Evolutionary conservation across 2,113 vertebrate species (phyloP).

Genomic region (Chitala chitala): DNA sequence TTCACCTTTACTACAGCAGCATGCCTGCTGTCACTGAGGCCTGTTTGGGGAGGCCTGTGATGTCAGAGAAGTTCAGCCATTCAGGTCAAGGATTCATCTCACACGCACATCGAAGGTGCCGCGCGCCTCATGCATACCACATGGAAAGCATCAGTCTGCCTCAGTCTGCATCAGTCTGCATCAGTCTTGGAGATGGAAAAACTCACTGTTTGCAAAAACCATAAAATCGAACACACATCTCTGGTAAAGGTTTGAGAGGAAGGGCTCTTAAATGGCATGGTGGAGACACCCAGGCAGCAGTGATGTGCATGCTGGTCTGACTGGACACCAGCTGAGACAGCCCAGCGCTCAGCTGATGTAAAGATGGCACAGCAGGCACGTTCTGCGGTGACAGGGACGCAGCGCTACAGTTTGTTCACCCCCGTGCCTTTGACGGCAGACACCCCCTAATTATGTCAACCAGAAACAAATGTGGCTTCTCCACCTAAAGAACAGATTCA

Average conservation of each 20-base stretch:
- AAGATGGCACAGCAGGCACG: background rate
- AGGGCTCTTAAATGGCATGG: background rate
- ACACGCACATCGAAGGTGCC: background rate
- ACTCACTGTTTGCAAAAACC: background rate
- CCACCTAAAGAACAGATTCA: background rate
- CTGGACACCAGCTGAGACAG: background rate
- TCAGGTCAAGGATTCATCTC: no score
- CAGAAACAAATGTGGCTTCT: background rate
- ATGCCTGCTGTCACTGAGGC: background rate
- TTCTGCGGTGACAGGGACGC: background rate
- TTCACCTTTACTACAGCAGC: background rate
- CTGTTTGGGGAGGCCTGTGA: background rate
- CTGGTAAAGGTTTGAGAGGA: background rate
- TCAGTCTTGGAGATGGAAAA: background rate
- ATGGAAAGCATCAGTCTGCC: no score
- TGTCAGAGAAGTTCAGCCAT: background rate
- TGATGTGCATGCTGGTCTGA: background rate
- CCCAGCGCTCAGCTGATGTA: no score
- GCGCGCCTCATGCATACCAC: background rate
- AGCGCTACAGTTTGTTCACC: background rate
- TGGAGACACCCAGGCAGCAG: background rate
- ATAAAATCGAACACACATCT: background rate
- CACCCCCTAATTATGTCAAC: background rate
- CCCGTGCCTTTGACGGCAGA: background rate
- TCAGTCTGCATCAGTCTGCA: no score